Evolutionary conservation across 2,888 invertebrate species (phyloP), one percentile per base, ranked within the genome.

Genomic region (Cephus nigrinus): DNA sequence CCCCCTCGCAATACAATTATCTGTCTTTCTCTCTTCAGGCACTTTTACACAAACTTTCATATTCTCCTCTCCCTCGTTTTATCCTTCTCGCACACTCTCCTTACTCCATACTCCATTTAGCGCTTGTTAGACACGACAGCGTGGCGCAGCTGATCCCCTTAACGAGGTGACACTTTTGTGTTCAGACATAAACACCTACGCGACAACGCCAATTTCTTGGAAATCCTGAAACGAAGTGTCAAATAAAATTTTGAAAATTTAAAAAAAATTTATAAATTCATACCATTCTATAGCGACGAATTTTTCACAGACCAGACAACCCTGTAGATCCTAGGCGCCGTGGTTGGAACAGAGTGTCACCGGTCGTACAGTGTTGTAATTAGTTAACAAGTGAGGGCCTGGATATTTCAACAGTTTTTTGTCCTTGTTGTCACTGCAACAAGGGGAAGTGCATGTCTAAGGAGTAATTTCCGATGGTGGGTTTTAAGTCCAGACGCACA

Each of bases 61-160:
- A 15, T 15, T 30, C 32, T 71, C 71, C 31, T 12, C 32, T 71
- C 23, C 9, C 69, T 30, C 11, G 30, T 32, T 30, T 12, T 11
- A 30, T n/a, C 69, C 12, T 4, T n/a, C 80, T 68, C 69, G 76
- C 80, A 72, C 78, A 76, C 80, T 80, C 73, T 81, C 78, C 82
- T 82, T 77, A 78, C 78, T 84, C 80, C 40, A 40, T 15, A 84
- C 86, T 90, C 89, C 89, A 90, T 90, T 90, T 90, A 89, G 88
- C 87, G 89, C 90, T 91, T 88, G 91, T 91, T 91, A 91, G 88
- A 85, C 86, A 77, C 85, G 87, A 88, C 90, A 90, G 89, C 88
- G 84, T 84, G 85, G 83, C 82, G 86, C 88, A 87, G 88, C 89
- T 90, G 89, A 91, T 91, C 89, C 90, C 88, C 88, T 86, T 86